phyloP scores from a whole-genome alignment of 2,797 vertebrate genomes.

The Danio albolineatus region DNA sequence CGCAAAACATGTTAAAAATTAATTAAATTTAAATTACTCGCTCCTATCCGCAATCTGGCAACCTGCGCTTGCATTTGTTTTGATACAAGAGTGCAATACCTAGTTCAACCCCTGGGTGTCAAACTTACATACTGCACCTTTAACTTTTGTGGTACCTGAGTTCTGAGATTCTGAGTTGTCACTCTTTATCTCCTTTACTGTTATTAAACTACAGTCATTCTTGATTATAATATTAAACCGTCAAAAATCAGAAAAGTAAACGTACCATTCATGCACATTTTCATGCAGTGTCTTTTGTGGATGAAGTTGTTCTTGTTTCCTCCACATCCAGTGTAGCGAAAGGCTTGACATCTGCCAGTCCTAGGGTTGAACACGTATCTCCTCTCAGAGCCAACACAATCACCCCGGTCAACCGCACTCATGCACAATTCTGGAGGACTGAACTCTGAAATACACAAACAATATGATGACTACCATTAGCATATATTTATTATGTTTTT shows the following conservation, averaged over 20 bases:
- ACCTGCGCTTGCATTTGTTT: too few relatives aligned
- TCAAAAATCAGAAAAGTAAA: background rate
- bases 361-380: conserved; percentile 81
- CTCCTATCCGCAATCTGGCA: too few relatives aligned
- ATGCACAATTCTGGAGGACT: conserved; percentile 72
- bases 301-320: conserved; percentile 91
- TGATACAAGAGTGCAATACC: too few relatives aligned
- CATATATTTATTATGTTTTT: too few relatives aligned
- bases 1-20: too few relatives aligned
- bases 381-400: conserved; percentile 73
- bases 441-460: conserved; percentile 64
- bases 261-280: conserved; percentile 82
- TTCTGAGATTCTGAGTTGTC: background rate
- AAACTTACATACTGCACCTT: too few relatives aligned
- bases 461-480: background rate
- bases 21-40: too few relatives aligned
- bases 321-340: conserved; percentile 88
- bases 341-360: conserved; percentile 77
- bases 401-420: conserved; percentile 74
- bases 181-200: background rate
- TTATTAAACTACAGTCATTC: background rate
- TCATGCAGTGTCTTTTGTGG: conserved; percentile 75
- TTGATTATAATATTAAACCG: background rate
- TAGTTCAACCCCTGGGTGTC: too few relatives aligned
- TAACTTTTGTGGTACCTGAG: background rate